Conservation (phyloP, 2,888 invertebrate genomes). For the Andrena hattorfiana region DNA sequence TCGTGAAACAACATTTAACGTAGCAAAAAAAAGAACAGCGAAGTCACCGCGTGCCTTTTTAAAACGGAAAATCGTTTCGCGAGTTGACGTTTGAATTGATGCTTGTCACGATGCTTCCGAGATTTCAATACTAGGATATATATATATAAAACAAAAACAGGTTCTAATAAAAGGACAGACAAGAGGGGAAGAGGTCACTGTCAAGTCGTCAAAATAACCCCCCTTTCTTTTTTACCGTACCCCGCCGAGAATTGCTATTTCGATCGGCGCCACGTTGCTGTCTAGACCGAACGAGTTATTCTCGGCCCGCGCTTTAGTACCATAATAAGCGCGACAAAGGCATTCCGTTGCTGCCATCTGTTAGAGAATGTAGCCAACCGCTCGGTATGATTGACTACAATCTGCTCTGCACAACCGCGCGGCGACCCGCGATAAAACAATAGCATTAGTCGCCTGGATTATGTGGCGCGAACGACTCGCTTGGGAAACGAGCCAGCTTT, state of each 20-base stretch:
- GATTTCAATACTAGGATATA: neutral
- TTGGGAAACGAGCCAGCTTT: constrained; percentile 43
- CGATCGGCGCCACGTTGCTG: constrained; percentile 75
- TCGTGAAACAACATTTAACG: neutral
- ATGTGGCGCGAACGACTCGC: constrained; percentile 37
- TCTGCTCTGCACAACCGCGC: constrained; percentile 28
- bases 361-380: constrained; percentile 62
- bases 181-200: constrained; percentile 62
- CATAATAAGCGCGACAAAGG: constrained; percentile 74
- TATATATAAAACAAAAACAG: neutral
- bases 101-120: neutral
- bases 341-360: constrained; percentile 74
- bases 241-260: constrained; percentile 75
- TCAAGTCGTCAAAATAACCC: constrained; percentile 67
- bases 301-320: constrained; percentile 72
- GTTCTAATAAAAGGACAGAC: neutral
- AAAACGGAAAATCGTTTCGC: neutral
- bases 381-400: constrained; percentile 44
- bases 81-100: neutral
- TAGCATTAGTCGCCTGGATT: constrained; percentile 36
- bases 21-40: neutral
- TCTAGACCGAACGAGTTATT: constrained; percentile 80
- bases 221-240: constrained; percentile 41
- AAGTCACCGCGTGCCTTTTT: neutral
- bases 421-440: constrained; percentile 42